Evolutionary conservation across 2,888 invertebrate species (phyloP).

Genomic region (Saturnia japonica): DNA sequence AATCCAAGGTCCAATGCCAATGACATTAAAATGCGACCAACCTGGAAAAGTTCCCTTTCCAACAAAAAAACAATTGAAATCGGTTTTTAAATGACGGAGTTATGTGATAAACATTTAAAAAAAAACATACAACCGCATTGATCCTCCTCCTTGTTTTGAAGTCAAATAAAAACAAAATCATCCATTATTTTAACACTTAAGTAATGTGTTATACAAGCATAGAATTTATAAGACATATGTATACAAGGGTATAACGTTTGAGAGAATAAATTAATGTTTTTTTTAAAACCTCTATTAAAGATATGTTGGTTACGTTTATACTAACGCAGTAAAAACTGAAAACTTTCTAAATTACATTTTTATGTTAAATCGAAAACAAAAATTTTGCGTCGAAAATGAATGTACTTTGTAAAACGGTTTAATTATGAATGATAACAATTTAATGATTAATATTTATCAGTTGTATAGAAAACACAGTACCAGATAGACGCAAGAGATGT

Average conservation of each 20-base stretch:
- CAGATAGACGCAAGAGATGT: conserved; percentile 31
- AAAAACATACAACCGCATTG: no score
- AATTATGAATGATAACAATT: conserved; percentile 3
- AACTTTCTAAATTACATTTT: not conserved
- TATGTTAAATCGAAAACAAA: not conserved
- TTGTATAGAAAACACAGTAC: conserved; percentile 5
- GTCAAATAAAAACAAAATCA: not conserved
- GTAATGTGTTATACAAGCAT: not conserved
- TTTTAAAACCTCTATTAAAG: not conserved
- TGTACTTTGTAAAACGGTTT: not conserved
- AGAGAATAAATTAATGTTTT: not conserved
- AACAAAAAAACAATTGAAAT: no score
- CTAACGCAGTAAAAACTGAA: not conserved
- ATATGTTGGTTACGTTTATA: not conserved
- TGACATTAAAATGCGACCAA: no score
- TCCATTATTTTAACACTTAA: not conserved
- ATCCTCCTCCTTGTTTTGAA: no score
- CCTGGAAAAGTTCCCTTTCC: no score
- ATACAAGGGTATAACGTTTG: no score
- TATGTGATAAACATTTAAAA: no score
- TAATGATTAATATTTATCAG: conserved; percentile 11
- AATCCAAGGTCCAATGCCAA: no score
- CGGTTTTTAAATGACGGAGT: no score
- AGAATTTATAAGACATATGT: no score
- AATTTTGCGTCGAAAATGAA: not conserved